Conservation (phyloP, 2,888 invertebrate species). For the Sthenelais limicola region DNA sequence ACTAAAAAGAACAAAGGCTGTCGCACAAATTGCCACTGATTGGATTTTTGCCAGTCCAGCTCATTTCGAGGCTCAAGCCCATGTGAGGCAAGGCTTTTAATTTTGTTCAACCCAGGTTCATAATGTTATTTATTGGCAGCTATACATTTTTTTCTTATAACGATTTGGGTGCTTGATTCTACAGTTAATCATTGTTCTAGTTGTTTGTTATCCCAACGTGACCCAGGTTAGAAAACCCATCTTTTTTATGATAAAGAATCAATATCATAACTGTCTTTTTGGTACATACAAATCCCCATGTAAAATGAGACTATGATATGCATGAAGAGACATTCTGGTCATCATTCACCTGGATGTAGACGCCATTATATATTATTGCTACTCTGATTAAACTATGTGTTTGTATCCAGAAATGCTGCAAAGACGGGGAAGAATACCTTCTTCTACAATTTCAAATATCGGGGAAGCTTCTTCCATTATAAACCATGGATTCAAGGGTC, state of each 20-base stretch:
- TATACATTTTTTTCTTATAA: too few species aligned
- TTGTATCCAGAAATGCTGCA: not conserved
- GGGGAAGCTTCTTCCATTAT: constrained; percentile 4
- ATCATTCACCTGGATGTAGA: too few species aligned
- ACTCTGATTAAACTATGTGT: not conserved
- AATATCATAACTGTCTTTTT: too few species aligned
- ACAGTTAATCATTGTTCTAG: too few species aligned
- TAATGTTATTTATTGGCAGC: not conserved
- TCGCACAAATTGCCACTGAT: not conserved
- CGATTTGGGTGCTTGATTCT: too few species aligned
- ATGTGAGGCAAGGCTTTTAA: not conserved
- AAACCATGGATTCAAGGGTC: not conserved
- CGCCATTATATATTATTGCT: too few species aligned
- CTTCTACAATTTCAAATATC: constrained; percentile 14
- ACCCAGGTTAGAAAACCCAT: too few species aligned
- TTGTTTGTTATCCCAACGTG: too few species aligned
- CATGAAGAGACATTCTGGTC: too few species aligned
- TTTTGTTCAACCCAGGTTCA: not conserved
- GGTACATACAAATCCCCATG: too few species aligned
- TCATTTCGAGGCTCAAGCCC: constrained; percentile 6
- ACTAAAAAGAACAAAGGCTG: constrained; percentile 4
- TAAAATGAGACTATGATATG: too few species aligned
- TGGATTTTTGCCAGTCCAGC: not conserved
- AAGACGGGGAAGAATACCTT: not conserved
- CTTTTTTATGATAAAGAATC: too few species aligned